phyloP scores from a whole-genome alignment of 2,113 vertebrate genomes.

The Syrmaticus mikado region DNA sequence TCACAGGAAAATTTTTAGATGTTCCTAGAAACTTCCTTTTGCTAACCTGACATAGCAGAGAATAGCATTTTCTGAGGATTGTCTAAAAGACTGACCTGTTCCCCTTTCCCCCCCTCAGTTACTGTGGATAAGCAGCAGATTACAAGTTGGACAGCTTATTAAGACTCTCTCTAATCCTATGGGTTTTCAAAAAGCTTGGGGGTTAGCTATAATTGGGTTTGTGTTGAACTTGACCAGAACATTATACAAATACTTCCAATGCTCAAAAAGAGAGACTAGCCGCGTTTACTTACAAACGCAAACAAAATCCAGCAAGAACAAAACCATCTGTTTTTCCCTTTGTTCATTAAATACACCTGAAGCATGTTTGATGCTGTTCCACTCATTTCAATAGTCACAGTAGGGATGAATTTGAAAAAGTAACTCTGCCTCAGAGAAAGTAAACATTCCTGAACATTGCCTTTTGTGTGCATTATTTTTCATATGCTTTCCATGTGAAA shows the following conservation, averaged over 20 bases:
- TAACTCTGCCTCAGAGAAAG: background rate
- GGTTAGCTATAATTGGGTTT: constrained; percentile 14
- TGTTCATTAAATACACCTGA: background rate
- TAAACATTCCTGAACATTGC: background rate
- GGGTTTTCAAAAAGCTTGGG: constrained; percentile 18
- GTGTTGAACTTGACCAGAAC: constrained; percentile 28
- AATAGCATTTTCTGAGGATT: background rate
- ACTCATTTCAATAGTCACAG: background rate
- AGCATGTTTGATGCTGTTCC: background rate
- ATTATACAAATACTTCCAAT: background rate
- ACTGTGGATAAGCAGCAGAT: background rate
- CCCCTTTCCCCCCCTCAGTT: background rate
- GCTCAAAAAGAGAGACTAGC: background rate
- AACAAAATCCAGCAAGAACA: background rate
- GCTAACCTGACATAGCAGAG: background rate
- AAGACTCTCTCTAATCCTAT: background rate
- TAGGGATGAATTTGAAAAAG: background rate
- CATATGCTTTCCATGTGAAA: background rate
- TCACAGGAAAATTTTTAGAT: background rate
- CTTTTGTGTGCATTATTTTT: background rate
- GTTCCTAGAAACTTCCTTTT: background rate
- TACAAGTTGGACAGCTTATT: constrained; percentile 16
- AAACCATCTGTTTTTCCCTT: background rate
- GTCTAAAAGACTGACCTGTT: background rate
- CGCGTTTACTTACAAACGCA: background rate